A percentile compares a stretch with the other conserved stretches of the same genome.
These are phyloP conservation scores for Amia ocellicauda DNA, from an alignment of 2,113 vertebrate genomes.

Conservation along the genomic window DNA sequence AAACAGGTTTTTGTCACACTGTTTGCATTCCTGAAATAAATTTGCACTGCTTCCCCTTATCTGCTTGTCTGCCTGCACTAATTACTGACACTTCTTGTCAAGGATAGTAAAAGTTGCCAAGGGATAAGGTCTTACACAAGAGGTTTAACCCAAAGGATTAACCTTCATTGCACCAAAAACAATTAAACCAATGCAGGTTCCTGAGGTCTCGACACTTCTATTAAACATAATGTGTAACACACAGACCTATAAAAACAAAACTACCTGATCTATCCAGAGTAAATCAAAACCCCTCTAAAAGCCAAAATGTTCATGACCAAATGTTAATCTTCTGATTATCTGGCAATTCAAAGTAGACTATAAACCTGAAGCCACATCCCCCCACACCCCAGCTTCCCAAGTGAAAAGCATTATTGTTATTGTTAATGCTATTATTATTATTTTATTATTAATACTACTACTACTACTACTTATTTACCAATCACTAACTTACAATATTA, in stretches of 20 bases:
- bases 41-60: fast-evolving
- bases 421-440: too few species aligned
- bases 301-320: too few species aligned
- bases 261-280: neutral
- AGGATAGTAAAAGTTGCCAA: conserved; percentile 24
- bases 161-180: conserved; percentile 32
- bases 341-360: too few species aligned
- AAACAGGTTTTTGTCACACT: neutral
- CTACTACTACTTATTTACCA: too few species aligned
- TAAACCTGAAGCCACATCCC: too few species aligned
- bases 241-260: neutral
- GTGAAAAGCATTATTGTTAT: too few species aligned
- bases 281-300: too few species aligned
- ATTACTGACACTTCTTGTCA: conserved; percentile 11
- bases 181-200: conserved; percentile 41
- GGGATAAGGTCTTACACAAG: conserved; percentile 29
- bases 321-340: too few species aligned
- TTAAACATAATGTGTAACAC: neutral
- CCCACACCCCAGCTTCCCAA: too few species aligned
- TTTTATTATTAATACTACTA: too few species aligned
- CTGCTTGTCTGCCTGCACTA: neutral
- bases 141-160: conserved; percentile 27
- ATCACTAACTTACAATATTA: too few species aligned
- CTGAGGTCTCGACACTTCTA: neutral
- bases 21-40: conserved; percentile 12